phyloP scores from a whole-genome alignment of 1,140 invertebrate genomes.

The Subanguina moxae region DNA sequence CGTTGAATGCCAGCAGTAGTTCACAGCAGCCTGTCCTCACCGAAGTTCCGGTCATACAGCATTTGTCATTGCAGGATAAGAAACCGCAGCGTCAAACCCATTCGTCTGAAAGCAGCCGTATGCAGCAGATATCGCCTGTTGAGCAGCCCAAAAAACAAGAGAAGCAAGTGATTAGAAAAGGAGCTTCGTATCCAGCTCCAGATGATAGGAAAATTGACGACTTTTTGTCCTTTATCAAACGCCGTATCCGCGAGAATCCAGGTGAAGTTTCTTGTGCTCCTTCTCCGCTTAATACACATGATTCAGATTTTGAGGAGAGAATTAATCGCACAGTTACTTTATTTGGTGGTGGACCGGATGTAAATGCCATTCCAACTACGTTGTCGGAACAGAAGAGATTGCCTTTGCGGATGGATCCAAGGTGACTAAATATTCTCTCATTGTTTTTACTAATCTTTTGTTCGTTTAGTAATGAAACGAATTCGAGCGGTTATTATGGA shows the following conservation, averaged over 20 bases:
- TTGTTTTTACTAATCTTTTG: not conserved
- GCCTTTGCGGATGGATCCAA: not conserved
- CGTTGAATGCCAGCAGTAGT: not conserved
- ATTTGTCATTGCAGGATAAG: too few relatives aligned
- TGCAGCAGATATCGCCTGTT: too few relatives aligned
- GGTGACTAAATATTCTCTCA: too few relatives aligned
- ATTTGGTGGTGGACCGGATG: not conserved
- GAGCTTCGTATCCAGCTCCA: too few relatives aligned
- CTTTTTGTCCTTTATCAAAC: constrained; percentile 4
- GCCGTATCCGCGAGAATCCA: not conserved
- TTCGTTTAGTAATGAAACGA: not conserved
- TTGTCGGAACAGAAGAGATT: not conserved
- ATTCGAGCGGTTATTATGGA: not conserved
- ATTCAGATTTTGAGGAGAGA: not conserved
- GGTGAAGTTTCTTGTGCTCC: not conserved
- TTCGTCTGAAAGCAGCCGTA: too few relatives aligned
- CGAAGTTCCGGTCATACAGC: too few relatives aligned
- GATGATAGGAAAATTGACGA: not conserved
- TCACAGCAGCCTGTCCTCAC: not conserved
- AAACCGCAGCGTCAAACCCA: too few relatives aligned
- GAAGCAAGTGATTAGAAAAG: too few relatives aligned
- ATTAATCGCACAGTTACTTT: not conserved
- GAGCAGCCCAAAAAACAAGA: too few relatives aligned
- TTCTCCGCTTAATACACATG: too few relatives aligned
- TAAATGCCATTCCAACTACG: not conserved